phyloP scores from a whole-genome alignment of 2,113 vertebrate species.

The Cottus gobio region DNA sequence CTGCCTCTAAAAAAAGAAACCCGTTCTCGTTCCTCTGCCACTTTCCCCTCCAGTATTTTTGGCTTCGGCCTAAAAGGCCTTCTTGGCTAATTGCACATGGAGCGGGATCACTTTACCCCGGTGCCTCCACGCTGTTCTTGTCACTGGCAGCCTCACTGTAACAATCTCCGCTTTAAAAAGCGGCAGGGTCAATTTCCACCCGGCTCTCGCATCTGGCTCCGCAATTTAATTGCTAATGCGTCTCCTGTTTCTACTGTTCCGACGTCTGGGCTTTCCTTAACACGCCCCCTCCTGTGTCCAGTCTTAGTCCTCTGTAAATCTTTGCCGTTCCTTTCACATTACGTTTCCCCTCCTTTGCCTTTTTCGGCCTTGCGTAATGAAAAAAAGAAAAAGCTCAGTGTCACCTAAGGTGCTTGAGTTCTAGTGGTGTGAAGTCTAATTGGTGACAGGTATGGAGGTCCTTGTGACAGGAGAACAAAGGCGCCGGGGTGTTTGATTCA shows the following conservation, averaged over 20 bases:
- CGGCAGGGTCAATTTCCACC: constrained; percentile 73
- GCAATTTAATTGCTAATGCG: constrained; percentile 71
- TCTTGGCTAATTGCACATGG: constrained; percentile 72
- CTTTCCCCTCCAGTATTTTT: constrained; percentile 42
- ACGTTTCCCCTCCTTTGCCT: constrained; percentile 24
- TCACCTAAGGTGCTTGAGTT: constrained; percentile 48
- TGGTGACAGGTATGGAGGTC: constrained; percentile 53
- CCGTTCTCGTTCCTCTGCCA: neutral
- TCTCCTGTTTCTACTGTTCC: constrained; percentile 67
- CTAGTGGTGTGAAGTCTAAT: constrained; percentile 53
- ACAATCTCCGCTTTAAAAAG: constrained; percentile 75
- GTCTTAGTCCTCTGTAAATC: constrained; percentile 39
- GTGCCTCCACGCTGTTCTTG: constrained; percentile 52
- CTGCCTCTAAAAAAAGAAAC: neutral
- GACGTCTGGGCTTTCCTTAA: constrained; percentile 37
- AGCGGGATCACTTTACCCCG: constrained; percentile 74
- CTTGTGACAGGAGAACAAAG: constrained; percentile 73
- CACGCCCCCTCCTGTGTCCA: constrained; percentile 1
- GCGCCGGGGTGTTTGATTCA: constrained; percentile 73
- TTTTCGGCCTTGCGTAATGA: constrained; percentile 34
- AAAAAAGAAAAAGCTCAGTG: constrained; percentile 2
- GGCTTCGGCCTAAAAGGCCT: constrained; percentile 56
- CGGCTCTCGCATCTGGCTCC: constrained; percentile 58
- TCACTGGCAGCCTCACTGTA: constrained; percentile 67
- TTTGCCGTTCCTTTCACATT: constrained; percentile 39